A percentile compares a stretch with the other conserved stretches of the same genome.
phyloP scores from a whole-genome alignment of 2,113 vertebrate genomes.

The Bucco capensis region DNA sequence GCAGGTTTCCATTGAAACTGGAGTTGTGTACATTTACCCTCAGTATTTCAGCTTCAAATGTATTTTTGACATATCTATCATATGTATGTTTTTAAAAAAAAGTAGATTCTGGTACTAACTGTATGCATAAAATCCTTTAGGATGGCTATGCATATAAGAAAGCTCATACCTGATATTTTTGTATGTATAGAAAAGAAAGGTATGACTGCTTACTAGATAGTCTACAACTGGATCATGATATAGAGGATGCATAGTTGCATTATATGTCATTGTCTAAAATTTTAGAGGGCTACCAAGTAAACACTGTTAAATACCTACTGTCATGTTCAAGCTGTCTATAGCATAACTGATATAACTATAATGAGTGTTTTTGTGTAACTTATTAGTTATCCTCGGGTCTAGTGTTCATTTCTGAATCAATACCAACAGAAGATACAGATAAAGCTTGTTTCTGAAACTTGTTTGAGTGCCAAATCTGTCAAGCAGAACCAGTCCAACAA shows the following conservation, averaged over 20 bases:
- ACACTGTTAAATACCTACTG: neutral
- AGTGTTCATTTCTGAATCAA: neutral
- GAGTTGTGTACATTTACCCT: neutral
- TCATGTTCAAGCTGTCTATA: neutral
- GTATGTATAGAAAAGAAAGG: neutral
- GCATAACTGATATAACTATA: neutral
- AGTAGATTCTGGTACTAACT: neutral
- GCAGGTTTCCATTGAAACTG: conserved; percentile 67
- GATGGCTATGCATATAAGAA: neutral
- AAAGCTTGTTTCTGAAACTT: neutral
- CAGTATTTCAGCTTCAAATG: neutral
- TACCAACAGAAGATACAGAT: neutral
- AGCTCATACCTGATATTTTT: neutral
- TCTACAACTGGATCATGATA: neutral
- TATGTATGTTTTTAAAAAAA: neutral
- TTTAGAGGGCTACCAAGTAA: neutral
- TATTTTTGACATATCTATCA: neutral
- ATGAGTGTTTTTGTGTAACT: neutral
- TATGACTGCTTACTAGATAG: neutral
- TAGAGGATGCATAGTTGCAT: neutral
- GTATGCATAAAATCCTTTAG: neutral
- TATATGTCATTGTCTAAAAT: neutral
- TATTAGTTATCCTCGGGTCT: neutral
- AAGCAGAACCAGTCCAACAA: neutral
- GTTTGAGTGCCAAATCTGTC: neutral